Evolutionary conservation across 2,888 invertebrate genomes (phyloP).

Genomic region (Trachelus troglodyta): DNA sequence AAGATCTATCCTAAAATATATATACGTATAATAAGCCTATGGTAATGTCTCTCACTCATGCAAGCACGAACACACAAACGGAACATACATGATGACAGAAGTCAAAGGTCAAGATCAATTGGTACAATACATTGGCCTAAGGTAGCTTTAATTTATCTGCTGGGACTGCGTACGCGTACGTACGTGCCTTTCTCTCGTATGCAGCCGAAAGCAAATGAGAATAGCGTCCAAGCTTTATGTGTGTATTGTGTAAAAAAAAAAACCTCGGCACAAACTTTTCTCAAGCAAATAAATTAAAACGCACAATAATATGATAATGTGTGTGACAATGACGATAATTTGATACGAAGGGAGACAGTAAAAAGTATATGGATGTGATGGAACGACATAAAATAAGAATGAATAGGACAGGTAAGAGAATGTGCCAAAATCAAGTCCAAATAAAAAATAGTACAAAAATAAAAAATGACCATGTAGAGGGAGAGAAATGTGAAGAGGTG

Average conservation of each 20-base stretch:
- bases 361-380: slow-evolving; percentile 25
- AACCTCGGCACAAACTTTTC: slow-evolving; percentile 21
- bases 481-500: slow-evolving; percentile 65
- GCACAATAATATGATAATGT: slow-evolving; percentile 46
- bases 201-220: slow-evolving; percentile 46
- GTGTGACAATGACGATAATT: slow-evolving; percentile 17
- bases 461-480: slow-evolving; percentile 43
- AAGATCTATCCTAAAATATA: background rate
- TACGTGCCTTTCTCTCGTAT: slow-evolving; percentile 44
- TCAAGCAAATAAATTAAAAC: slow-evolving; percentile 61
- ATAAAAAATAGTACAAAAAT: background rate
- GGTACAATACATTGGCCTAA: background rate
- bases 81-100: slow-evolving; percentile 35
- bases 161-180: slow-evolving; percentile 52
- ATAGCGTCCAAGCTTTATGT: slow-evolving; percentile 41
- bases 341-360: slow-evolving; percentile 14
- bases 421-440: background rate
- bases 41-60: slow-evolving; percentile 58
- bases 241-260: slow-evolving; percentile 21
- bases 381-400: slow-evolving; percentile 50
- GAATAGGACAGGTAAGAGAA: background rate
- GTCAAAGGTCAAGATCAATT: slow-evolving; percentile 5
- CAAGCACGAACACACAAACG: slow-evolving; percentile 63
- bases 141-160: slow-evolving; percentile 59
- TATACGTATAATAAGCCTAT: slow-evolving; percentile 49